Base-by-base conservation (phyloP, 2,113 vertebrate genomes). In the Pangasianodon gigas region DNA sequence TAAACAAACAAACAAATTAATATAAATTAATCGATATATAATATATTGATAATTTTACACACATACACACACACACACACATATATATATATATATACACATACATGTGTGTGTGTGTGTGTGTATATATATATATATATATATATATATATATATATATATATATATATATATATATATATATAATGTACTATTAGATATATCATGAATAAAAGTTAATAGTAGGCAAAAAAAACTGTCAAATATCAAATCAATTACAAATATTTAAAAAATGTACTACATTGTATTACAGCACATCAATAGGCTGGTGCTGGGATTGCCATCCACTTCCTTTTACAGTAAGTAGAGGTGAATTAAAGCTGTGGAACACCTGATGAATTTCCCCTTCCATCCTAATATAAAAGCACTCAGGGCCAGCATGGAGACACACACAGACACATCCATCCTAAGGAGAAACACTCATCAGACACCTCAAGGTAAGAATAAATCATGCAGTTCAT, bases 321-420 rank as follows among this genome's bases (percentile, higher is more conserved):
- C 37, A 1, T 62, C 8, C 21, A 89, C 88, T 89, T 90, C 91
- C 91, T 92, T 19, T 92, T 92, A 89, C 91, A 87, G 91, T 84
- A 90, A 90, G 75, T 58, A 84, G 58, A 89, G 87, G 69, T 84
- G 56, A 58, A 58, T 85, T 13, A 62, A 48, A 80, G 62, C 7
- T n/a, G 83, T 87, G 83, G 67, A 90, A 60, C 54, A 91, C 83
- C 88, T 89, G 91, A 46, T 29, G 87, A 92, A 82, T 84, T 91
- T 86, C 94, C 94, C 93, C 48, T 87, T 9, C 41, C 86, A 14
- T 90, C n/a, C 87, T 44, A 91, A 89, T 95, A 95, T 96, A 96
- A 95, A 86, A 95, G 90, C 74, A 51, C 16, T 52, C 77, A 29
- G 91, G 90, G 90, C 77, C 89, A 92, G 83, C 85, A 95, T 94